Evolutionary conservation across 2,888 invertebrate genomes (phyloP).

Genomic region (Dryobotodes eremita): DNA sequence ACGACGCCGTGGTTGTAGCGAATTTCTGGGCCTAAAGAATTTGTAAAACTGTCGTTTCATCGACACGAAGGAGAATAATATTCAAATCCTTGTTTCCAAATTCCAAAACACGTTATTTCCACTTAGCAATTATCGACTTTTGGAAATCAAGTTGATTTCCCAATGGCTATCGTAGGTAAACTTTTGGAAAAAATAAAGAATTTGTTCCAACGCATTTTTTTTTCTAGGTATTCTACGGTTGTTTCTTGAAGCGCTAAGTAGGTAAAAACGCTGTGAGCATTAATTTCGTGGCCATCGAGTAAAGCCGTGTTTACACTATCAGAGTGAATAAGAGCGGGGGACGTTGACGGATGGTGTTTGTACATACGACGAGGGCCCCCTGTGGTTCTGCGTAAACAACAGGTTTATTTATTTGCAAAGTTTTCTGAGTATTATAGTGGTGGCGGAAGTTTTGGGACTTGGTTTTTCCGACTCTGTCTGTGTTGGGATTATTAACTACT

Average conservation of each 20-base stretch:
- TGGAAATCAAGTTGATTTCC: neutral
- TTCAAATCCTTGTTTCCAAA: neutral
- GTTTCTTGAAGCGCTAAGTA: neutral
- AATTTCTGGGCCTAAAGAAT: neutral
- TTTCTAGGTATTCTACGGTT: neutral
- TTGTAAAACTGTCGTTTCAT: neutral
- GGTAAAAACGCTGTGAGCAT: slow-evolving; percentile 1
- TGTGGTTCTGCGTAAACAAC: slow-evolving; percentile 66
- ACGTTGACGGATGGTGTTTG: slow-evolving; percentile 84
- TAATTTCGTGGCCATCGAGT: slow-evolving; percentile 20
- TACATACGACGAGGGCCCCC: slow-evolving; percentile 62
- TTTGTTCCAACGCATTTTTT: neutral
- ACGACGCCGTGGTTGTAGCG: neutral
- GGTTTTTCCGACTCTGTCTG: slow-evolving; percentile 37
- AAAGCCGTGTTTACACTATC: slow-evolving; percentile 77
- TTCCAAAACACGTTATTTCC: neutral
- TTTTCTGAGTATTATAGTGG: slow-evolving; percentile 64
- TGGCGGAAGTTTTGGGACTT: slow-evolving; percentile 41
- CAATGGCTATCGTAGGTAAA: neutral
- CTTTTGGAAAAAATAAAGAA: neutral
- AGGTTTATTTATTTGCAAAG: slow-evolving; percentile 73
- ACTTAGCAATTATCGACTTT: neutral
- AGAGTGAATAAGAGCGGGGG: slow-evolving; percentile 77
- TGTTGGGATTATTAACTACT: slow-evolving; percentile 45
- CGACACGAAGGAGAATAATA: neutral